Evolutionary conservation across 2,113 vertebrate species (phyloP).

Genomic region (Haemorhous mexicanus): DNA sequence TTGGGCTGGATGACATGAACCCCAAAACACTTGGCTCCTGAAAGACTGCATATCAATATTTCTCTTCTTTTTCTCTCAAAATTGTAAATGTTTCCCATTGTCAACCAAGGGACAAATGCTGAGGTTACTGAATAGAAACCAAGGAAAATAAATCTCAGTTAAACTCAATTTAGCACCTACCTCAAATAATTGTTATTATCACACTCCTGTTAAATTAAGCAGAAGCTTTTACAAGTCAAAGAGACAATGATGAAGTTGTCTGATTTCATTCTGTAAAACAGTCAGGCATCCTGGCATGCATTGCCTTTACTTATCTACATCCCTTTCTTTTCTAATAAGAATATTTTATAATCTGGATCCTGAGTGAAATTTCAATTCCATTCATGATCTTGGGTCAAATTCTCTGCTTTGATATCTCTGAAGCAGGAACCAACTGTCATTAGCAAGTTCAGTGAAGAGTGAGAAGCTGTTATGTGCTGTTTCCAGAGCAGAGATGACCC

Average conservation of each 20-base stretch:
- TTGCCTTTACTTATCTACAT: not conserved
- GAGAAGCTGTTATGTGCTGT: not conserved
- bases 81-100: not conserved
- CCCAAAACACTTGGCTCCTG: not conserved
- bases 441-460: not conserved
- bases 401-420: not conserved
- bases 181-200: not conserved
- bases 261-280: not conserved
- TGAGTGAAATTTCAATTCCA: not conserved
- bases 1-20: not conserved
- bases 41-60: not conserved
- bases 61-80: not conserved
- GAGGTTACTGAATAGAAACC: not conserved
- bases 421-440: not conserved
- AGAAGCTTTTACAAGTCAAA: not conserved
- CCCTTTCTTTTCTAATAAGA: not conserved
- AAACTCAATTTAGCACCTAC: not conserved
- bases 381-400: not conserved
- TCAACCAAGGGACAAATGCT: not conserved
- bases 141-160: not conserved
- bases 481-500: not conserved
- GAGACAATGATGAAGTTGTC: not conserved
- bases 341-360: not conserved
- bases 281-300: not conserved
- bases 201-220: not conserved